These are phyloP conservation scores for Linnaemya vulpina DNA, from an alignment of 2,888 invertebrate species.

Conservation along the genomic window DNA sequence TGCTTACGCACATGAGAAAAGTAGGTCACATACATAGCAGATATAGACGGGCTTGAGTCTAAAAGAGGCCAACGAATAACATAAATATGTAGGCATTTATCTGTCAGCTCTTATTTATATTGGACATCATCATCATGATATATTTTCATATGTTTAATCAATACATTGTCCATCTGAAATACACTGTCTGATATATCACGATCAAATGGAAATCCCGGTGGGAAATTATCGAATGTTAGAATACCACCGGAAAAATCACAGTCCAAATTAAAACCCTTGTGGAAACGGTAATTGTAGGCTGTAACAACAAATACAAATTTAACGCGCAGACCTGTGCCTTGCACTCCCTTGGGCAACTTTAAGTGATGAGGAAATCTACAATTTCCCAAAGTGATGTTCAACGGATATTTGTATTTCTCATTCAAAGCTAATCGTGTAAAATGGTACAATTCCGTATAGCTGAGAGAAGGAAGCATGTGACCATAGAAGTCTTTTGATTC, in stretches of 20 bases:
- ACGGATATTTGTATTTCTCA: slow-evolving; percentile 81
- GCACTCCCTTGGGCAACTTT: slow-evolving; percentile 85
- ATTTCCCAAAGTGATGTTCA: slow-evolving; percentile 83
- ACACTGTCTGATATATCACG: slow-evolving; percentile 84
- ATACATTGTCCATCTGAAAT: slow-evolving; percentile 74
- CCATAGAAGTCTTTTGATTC: slow-evolving; percentile 74
- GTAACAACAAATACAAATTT: slow-evolving; percentile 85
- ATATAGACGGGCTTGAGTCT: neutral
- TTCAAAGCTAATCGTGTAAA: slow-evolving; percentile 83
- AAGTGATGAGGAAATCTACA: slow-evolving; percentile 86
- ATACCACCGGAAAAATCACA: slow-evolving; percentile 74
- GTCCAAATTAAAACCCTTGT: slow-evolving; percentile 70
- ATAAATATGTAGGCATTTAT: neutral
- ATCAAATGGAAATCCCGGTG: slow-evolving; percentile 89
- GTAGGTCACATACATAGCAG: slow-evolving; percentile 6
- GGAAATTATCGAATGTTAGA: slow-evolving; percentile 83
- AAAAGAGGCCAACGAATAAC: neutral
- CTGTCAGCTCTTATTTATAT: neutral
- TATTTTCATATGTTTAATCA: slow-evolving; percentile 70
- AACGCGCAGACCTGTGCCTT: slow-evolving; percentile 85
- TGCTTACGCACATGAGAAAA: neutral
- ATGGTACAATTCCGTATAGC: slow-evolving; percentile 81
- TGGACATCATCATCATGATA: slow-evolving; percentile 60
- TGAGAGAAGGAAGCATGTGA: slow-evolving; percentile 85
- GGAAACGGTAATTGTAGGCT: slow-evolving; percentile 79